These are phyloP conservation scores for Koerneria pararmatus DNA, from an alignment of 2,888 invertebrate species.

Conservation along the genomic window DNA sequence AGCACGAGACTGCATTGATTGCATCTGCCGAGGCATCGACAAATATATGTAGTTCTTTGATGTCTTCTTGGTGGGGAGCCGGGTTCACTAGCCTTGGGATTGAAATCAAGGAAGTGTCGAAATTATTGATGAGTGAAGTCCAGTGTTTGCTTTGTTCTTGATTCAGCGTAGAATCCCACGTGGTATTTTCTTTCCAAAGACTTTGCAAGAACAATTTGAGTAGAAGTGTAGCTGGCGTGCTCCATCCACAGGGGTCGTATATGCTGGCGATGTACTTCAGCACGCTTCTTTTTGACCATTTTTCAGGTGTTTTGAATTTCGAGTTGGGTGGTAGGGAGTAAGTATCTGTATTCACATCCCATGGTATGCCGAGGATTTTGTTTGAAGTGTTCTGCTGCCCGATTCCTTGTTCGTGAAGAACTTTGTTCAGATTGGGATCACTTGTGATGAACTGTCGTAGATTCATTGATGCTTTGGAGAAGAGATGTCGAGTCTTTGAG, in stretches of 20 bases:
- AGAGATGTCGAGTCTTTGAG: background rate
- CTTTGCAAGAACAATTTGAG: background rate
- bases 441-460: constrained; percentile 23
- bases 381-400: background rate
- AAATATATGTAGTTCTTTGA: background rate
- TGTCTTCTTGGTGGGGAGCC: background rate
- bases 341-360: background rate
- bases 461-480: constrained; percentile 7
- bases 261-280: background rate
- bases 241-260: background rate
- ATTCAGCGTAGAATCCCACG: background rate
- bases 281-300: background rate
- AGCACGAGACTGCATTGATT: background rate
- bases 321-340: background rate
- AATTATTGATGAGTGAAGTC: background rate
- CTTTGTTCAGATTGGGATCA: background rate
- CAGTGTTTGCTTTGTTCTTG: background rate
- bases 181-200: constrained; percentile 1
- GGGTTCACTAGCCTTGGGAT: background rate
- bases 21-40: constrained; percentile 6
- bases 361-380: constrained; percentile 4
- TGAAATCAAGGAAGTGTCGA: background rate
- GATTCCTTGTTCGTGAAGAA: background rate
- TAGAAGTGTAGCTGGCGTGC: background rate
- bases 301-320: background rate